Evolutionary conservation across 2,797 vertebrate species (phyloP).

Genomic region (Molossus molossus): DNA sequence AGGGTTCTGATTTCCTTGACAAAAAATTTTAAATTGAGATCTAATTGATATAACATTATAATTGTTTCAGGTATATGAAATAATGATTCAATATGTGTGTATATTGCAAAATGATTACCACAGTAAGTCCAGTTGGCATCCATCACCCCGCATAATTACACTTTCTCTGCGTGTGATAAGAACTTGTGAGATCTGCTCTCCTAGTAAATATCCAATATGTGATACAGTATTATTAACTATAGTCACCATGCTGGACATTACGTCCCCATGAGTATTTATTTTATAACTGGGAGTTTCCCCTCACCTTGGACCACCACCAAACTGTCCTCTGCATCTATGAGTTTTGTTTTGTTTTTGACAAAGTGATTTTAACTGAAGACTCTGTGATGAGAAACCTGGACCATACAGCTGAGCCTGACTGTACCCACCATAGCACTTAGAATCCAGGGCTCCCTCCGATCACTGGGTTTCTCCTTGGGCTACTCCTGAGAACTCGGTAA

Average conservation of each 20-base stretch:
- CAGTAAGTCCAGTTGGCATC: background rate
- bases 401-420: background rate
- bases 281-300: background rate
- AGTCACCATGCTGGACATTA: background rate
- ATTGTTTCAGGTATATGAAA: background rate
- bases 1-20: background rate
- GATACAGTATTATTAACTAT: background rate
- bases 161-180: background rate
- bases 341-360: background rate
- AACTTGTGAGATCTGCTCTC: background rate
- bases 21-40: background rate
- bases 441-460: background rate
- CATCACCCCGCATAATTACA: background rate
- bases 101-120: background rate
- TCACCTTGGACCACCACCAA: background rate
- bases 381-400: background rate
- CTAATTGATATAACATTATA: background rate
- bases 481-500: background rate
- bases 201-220: background rate
- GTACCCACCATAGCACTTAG: background rate
- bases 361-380: background rate
- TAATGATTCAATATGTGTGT: background rate
- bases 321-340: background rate
- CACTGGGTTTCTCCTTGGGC: background rate
- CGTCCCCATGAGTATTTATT: background rate